A percentile compares a stretch with the other conserved stretches of the same genome.
phyloP scores from a whole-genome alignment of 2,888 invertebrate species.

The Mamestra brassicae region DNA sequence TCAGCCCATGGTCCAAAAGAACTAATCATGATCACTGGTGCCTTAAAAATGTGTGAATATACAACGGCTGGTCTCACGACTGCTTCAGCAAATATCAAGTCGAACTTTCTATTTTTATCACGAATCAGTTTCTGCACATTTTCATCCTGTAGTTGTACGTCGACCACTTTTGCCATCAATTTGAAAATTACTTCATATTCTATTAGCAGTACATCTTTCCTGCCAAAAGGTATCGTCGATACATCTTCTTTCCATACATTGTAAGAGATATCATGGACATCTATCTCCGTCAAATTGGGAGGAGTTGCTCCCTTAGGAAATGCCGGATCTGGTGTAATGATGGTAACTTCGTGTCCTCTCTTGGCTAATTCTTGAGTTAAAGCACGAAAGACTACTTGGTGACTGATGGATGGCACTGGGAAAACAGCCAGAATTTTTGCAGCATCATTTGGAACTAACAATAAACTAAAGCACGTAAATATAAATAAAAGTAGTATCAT shows the following conservation, averaged over 20 bases:
- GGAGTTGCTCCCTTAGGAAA: background rate
- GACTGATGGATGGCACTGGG: background rate
- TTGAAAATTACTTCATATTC: background rate
- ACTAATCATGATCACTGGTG: background rate
- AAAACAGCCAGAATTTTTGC: conserved; percentile 1
- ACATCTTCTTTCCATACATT: conserved; percentile 1
- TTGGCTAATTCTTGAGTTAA: background rate
- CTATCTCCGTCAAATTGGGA: background rate
- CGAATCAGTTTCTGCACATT: background rate
- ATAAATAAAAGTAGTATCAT: no score
- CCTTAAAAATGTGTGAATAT: background rate
- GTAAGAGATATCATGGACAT: conserved; percentile 1
- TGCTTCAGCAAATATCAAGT: background rate
- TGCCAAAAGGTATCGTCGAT: background rate
- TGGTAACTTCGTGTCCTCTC: background rate
- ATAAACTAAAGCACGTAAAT: no score
- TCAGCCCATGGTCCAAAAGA: conserved; percentile 13
- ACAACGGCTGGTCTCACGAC: background rate
- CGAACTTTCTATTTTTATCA: background rate
- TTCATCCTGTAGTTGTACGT: background rate
- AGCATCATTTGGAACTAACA: background rate
- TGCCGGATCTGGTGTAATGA: background rate
- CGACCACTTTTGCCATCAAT: conserved; percentile 1
- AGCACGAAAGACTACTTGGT: background rate
- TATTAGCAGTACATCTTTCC: background rate